Evolutionary conservation across 2,797 vertebrate species (phyloP).

Genomic region (Stomatorhinus walkeri): DNA sequence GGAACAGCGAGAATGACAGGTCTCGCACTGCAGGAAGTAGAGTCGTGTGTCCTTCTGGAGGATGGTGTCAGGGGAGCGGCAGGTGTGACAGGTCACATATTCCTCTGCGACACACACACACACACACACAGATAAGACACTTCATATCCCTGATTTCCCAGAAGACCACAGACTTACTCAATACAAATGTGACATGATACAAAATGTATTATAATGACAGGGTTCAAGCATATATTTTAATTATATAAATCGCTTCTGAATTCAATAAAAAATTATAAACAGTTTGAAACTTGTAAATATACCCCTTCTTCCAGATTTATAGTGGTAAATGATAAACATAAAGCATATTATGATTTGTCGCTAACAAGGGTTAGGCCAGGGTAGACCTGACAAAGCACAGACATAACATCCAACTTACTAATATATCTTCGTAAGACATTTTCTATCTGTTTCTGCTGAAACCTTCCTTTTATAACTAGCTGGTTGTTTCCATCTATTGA

Average conservation of each 20-base stretch:
- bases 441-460: slow-evolving; percentile 99
- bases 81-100: slow-evolving; percentile 97
- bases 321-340: not conserved
- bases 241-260: not conserved
- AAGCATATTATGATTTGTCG: not conserved
- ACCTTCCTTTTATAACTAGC: slow-evolving; percentile 98
- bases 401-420: slow-evolving; percentile 73
- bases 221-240: not conserved
- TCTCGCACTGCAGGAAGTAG: slow-evolving; percentile 99
- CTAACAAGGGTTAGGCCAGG: not conserved
- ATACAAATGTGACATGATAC: not conserved
- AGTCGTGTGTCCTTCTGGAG: slow-evolving; percentile 97
- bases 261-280: not conserved
- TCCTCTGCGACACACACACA: slow-evolving; percentile 71
- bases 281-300: not conserved
- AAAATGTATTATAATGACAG: not conserved
- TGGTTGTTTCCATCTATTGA: slow-evolving; percentile 99
- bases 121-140: slow-evolving; percentile 16
- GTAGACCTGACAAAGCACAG: not conserved
- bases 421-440: slow-evolving; percentile 99
- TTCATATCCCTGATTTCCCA: not conserved
- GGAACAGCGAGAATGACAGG: slow-evolving; percentile 98
- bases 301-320: not conserved
- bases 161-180: not conserved
- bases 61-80: slow-evolving; percentile 96